Percentiles rank a stretch among this genome's conserved stretches.
phyloP scores from a whole-genome alignment of 2,888 invertebrate species.

The Digitonthophagus gazella region DNA sequence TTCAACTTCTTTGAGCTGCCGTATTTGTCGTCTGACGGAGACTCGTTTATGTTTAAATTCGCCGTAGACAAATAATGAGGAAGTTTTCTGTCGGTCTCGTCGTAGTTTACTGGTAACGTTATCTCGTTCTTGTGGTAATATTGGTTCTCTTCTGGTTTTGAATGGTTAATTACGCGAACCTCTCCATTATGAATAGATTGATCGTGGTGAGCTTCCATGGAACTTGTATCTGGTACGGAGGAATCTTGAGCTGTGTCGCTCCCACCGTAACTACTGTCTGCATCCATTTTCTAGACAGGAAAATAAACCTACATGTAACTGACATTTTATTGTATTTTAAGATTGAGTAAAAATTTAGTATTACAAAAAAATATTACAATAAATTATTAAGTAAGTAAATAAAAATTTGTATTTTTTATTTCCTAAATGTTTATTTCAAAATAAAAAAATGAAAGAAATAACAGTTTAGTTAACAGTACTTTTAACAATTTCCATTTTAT shows the following conservation, averaged over 20 bases:
- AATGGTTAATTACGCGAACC: slow-evolving; percentile 22
- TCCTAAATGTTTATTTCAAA: too few relatives aligned
- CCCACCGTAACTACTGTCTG: slow-evolving; percentile 51
- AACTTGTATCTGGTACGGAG: slow-evolving; percentile 39
- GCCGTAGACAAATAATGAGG: slow-evolving; percentile 49
- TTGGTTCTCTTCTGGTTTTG: slow-evolving; percentile 32
- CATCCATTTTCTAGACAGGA: slow-evolving; percentile 43
- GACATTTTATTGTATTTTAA: not conserved
- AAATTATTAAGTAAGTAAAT: too few relatives aligned
- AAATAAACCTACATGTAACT: not conserved
- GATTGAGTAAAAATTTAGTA: too few relatives aligned
- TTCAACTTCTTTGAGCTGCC: slow-evolving; percentile 49
- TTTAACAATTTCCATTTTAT: too few relatives aligned
- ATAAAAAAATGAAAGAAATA: too few relatives aligned
- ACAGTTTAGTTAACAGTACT: too few relatives aligned
- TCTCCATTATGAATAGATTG: slow-evolving; percentile 28
- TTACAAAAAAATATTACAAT: too few relatives aligned
- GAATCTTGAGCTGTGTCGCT: slow-evolving; percentile 51
- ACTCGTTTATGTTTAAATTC: slow-evolving; percentile 49
- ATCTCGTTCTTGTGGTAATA: slow-evolving; percentile 51
- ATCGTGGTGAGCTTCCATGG: slow-evolving; percentile 34
- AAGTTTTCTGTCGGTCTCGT: slow-evolving; percentile 44
- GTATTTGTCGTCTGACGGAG: slow-evolving; percentile 45
- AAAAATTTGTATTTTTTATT: too few relatives aligned
- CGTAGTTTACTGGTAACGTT: slow-evolving; percentile 48